These are phyloP conservation scores for Drosophila serrata DNA, from an alignment of 1,140 invertebrate species.

Conservation along the genomic window DNA sequence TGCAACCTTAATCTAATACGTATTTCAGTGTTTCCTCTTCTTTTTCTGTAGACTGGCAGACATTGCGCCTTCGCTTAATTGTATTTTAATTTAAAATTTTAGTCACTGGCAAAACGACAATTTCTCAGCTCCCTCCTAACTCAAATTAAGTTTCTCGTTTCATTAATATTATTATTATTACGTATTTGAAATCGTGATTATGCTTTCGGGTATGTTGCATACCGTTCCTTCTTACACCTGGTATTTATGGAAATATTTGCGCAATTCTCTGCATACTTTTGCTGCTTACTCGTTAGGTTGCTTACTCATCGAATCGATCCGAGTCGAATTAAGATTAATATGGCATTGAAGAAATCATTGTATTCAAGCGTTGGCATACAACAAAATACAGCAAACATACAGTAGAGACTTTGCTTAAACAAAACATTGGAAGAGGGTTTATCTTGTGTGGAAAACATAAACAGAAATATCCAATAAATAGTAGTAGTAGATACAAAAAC, in stretches of 20 bases:
- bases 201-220: constrained; percentile 82
- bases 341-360: constrained; percentile 80
- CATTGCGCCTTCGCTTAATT: constrained; percentile 32
- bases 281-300: constrained; percentile 28
- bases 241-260: constrained; percentile 74
- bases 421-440: constrained; percentile 67
- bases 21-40: constrained; percentile 68
- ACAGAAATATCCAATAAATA: constrained; percentile 77
- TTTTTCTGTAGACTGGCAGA: constrained; percentile 45
- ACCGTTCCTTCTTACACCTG: constrained; percentile 66
- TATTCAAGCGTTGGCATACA: constrained; percentile 66
- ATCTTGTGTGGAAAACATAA: constrained; percentile 60
- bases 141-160: constrained; percentile 39
- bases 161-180: constrained; percentile 69
- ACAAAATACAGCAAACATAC: constrained; percentile 64
- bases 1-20: constrained; percentile 82
- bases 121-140: constrained; percentile 27
- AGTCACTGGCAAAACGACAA: constrained; percentile 78
- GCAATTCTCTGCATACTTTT: constrained; percentile 37
- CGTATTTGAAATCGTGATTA: constrained; percentile 84
- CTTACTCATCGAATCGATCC: constrained; percentile 30
- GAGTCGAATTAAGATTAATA: constrained; percentile 75
- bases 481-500: constrained; percentile 58
- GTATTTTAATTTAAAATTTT: constrained; percentile 66
- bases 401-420: constrained; percentile 45